phyloP scores from a whole-genome alignment of 1,140 invertebrate genomes.

The Bombyx mandarina region DNA sequence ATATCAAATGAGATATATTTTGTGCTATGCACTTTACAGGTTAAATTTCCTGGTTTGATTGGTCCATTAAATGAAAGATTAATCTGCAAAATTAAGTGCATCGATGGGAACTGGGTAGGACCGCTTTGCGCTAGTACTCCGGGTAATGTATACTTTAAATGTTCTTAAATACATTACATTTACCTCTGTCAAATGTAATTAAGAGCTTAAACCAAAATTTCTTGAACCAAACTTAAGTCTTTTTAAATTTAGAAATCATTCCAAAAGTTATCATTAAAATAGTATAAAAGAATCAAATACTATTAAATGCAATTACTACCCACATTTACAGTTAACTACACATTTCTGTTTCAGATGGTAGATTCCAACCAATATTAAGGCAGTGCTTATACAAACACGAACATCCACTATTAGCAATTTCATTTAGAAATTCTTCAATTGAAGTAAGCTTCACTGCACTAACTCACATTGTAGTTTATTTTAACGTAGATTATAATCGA shows the following conservation, averaged over 20 bases:
- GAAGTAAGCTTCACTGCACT: conserved; percentile 29
- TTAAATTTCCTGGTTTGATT: conserved; percentile 78
- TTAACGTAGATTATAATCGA: no score
- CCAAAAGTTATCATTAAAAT: no score
- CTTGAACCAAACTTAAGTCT: no score
- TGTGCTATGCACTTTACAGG: conserved; percentile 25
- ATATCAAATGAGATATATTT: background rate
- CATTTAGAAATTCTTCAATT: conserved; percentile 60
- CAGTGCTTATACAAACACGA: conserved; percentile 56
- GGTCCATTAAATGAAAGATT: conserved; percentile 76
- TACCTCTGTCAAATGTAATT: no score
- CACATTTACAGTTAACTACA: background rate
- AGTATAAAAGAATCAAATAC: no score
- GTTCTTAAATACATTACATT: no score
- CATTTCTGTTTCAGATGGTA: conserved; percentile 40
- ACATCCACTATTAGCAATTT: conserved; percentile 46
- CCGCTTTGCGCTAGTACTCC: conserved; percentile 67
- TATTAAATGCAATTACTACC: no score
- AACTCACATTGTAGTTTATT: no score
- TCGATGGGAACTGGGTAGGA: conserved; percentile 85
- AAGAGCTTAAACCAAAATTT: no score
- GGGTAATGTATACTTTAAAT: conserved; percentile 23
- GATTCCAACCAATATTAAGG: conserved; percentile 58
- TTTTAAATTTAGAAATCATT: no score
- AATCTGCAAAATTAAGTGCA: conserved; percentile 86